phyloP scores from a whole-genome alignment of 2,797 vertebrate species.

The Pseudochaenichthys georgianus region DNA sequence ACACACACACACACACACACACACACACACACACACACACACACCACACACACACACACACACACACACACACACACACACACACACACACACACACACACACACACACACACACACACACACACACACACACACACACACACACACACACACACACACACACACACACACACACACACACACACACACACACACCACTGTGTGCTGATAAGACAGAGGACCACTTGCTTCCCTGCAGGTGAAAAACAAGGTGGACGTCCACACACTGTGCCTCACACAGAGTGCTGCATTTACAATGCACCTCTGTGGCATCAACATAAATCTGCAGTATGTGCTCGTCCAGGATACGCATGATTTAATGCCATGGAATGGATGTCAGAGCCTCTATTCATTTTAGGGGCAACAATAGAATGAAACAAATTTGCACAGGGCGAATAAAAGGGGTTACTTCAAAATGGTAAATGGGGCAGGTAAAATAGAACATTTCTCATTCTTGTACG shows the following conservation, averaged over 20 bases:
- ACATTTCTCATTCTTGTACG: constrained; percentile 22
- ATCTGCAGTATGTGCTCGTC: constrained; percentile 53
- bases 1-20: too few relatives aligned
- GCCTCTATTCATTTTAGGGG: constrained; percentile 51
- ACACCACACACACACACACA: too few relatives aligned
- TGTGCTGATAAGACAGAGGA: too few relatives aligned
- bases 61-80: neutral
- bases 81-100: too few relatives aligned
- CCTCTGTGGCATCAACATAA: constrained; percentile 63
- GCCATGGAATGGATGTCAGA: constrained; percentile 37
- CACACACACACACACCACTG: neutral
- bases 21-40: too few relatives aligned
- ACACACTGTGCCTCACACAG: constrained; percentile 33
- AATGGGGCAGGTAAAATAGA: constrained; percentile 61
- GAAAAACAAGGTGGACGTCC: constrained; percentile 63
- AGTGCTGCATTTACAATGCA: constrained; percentile 57
- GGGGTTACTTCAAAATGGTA: constrained; percentile 52
- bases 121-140: neutral
- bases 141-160: too few relatives aligned
- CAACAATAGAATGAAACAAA: constrained; percentile 51
- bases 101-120: too few relatives aligned
- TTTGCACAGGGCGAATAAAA: constrained; percentile 39
- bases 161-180: neutral
- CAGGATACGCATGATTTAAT: constrained; percentile 58
- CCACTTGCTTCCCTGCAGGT: constrained; percentile 57